Evolutionary conservation across 2,888 invertebrate species (phyloP), one percentile per base, ranked within the genome.

Genomic region (Agrilus mali): DNA sequence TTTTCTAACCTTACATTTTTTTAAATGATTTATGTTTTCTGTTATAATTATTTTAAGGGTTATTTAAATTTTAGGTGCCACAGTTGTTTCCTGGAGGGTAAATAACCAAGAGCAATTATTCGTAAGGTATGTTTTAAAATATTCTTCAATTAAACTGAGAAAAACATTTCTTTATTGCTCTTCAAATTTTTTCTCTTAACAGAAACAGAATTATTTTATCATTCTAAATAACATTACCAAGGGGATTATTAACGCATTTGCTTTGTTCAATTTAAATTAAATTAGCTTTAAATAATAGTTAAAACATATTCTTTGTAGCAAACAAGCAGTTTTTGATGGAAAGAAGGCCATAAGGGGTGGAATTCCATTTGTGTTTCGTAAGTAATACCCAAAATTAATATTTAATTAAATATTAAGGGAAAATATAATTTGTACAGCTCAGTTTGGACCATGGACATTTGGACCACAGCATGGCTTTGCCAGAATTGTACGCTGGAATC

Each of bases 391-490:
- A 8, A 22, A 42, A 27, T 27, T 10, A 27, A 10, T 5, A 27
- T 2, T 8, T 7, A 14, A 1, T 17, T 17, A 14, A 20, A 20
- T 38, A 17, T 38, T 38, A 37, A 37, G 4, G 10, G 4, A 38
- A 10, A 16, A 20, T 13, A 35, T 17, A 39, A 27, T 40, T 40
- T 37, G 15, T 68, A 10, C 70, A 94, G 94, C 95, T 56, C 90
- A 93, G 74, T 95, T 94, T 69, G 95, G 94, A 44, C 82, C 87
- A 54, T 95, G 94, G 94, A 80, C 84, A 49, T 86, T 84, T 69
- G 94, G 95, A 5, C 94, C 95, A 4, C 92, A 93, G 61, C 95
- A 95, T 71, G 95, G 96, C 43, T 96, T 96, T 74, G 94, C 93
- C 42, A 77, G 94, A 60, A 86, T 93, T 61, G 81, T 86, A 46